Evolutionary conservation across 2,113 vertebrate genomes (phyloP), one percentile per base, ranked within the genome.

Genomic region (Nymphicus hollandicus): DNA sequence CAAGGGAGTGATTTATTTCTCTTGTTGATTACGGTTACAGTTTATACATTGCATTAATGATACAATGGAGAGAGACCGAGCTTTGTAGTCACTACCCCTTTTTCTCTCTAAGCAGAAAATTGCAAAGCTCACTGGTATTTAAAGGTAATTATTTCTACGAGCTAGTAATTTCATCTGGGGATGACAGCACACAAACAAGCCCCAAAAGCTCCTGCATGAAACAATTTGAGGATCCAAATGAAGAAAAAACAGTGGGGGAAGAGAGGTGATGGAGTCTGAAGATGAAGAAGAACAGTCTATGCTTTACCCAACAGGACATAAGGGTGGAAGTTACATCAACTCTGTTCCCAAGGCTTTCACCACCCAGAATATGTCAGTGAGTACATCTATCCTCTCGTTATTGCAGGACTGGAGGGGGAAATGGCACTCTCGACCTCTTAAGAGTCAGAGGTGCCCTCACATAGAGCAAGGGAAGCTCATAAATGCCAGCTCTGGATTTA

Each of bases 41-140:
- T 61, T 85, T 65, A 31, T 31, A 73, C 53, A 52, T 49, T 9
- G 47, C 14, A 10, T 37, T 76, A 81, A 74, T 0, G 18, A 50
- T 3, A 78, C 53, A 55, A 28, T 3, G 29, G 72, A 92, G 81
- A 89, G 56, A 52, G 93, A 69, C 15, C 0, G 13, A 91, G 65
- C 41, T 79, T 11, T 82, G 84, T 2, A n/a, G 86, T 79, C 84
- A 73, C 70, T 50, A 22, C 17, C 6, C 31, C 63, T 88, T 73
- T 56, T 64, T 65, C 77, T 82, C 37, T 43, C 81, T 73, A 28
- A 91, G 89, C 63, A 95, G 81, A 76, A 95, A 79, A 84, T 27
- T 68, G 58, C 88, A 64, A 89, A 91, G 58, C 84, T 94, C 79
- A 17, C 25, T 83, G 86, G 64, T 81, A 89, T 91, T 89, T 93